phyloP scores from a whole-genome alignment of 1,140 invertebrate genomes.

The Asbolus verrucosus region DNA sequence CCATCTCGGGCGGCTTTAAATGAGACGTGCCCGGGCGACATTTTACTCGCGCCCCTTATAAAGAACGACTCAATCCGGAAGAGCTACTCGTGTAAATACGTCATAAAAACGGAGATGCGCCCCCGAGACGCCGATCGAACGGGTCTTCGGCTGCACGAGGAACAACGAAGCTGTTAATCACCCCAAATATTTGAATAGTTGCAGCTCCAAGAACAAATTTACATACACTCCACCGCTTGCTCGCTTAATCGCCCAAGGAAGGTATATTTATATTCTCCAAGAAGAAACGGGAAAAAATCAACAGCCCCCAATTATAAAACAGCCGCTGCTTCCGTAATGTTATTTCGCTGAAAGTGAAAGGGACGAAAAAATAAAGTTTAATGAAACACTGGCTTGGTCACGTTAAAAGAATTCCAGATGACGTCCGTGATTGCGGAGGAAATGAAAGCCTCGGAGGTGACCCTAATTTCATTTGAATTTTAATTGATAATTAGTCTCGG shows the following conservation, averaged over 20 bases:
- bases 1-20: conserved; percentile 28
- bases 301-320: conserved; percentile 21
- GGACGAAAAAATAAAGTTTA: conserved; percentile 30
- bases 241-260: conserved; percentile 4
- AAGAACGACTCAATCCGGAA: conserved; percentile 18
- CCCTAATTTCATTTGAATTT: conserved; percentile 17
- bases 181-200: conserved; percentile 28
- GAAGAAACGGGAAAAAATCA: not conserved
- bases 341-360: conserved; percentile 11
- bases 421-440: conserved; percentile 19
- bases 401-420: conserved; percentile 36
- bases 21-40: conserved; percentile 12
- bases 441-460: conserved; percentile 17
- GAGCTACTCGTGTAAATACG: conserved; percentile 11
- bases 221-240: conserved; percentile 16
- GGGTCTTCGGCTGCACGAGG: too few species aligned
- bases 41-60: not conserved
- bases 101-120: not conserved
- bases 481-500: conserved; percentile 28
- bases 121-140: not conserved
- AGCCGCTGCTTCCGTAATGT: not conserved
- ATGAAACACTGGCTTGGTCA: conserved; percentile 6
- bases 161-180: too few species aligned
- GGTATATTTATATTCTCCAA: conserved; percentile 20
- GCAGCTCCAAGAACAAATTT: conserved; percentile 12